Base-by-base conservation (phyloP, 2,888 invertebrate species). In the Meloe dianella region DNA sequence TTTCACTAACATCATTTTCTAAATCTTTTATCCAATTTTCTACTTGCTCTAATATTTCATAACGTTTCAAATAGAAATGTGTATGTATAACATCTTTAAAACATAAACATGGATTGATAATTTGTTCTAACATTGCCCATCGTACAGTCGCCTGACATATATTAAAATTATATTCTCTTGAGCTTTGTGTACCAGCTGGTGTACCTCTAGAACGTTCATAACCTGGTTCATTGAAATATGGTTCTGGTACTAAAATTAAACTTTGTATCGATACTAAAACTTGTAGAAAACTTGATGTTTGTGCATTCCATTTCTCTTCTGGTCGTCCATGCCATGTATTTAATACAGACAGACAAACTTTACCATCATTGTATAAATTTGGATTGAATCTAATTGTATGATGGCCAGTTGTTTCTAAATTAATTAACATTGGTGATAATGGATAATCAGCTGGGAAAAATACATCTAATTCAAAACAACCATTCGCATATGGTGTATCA, bases 271-370 rank as follows among this genome's bases (percentile, higher is more conserved):
- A 96, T 51, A 96, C 96, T 79, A 96, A 87, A 70, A 96, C 95
- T 91, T 93, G 93, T 69, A 97, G 87, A 81, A 97, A 96, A 83
- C 95, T 96, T 57, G 96, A 96, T 0, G 96, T 97, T 83, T 96
- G 95, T 69, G 96, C 92, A 85, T 96, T 97, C 97, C 97, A 97
- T 83, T 96, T 96, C 85, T 97, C 97, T 85, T 97, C 97, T 27
- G 97, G 97, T 63, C 96, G 87, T 8, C 97, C 97, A 83, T 97
- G 96, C 97, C 97, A 97, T 2, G 97, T 97, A 85, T 97, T 97
- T 73, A 97, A 87, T 72, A 97, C 95, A 74, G 96, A 96, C 80
- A 97, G 90, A 84, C 97, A 97, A 68, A 93, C 94, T 87, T 97
- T 97, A 72, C 97, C 97, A 85, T 97, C 96, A 87, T 95, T 94